Percentiles rank a stretch among this genome's conserved stretches.
phyloP scores from a whole-genome alignment of 2,113 vertebrate genomes.

The Acanthisitta chloris region DNA sequence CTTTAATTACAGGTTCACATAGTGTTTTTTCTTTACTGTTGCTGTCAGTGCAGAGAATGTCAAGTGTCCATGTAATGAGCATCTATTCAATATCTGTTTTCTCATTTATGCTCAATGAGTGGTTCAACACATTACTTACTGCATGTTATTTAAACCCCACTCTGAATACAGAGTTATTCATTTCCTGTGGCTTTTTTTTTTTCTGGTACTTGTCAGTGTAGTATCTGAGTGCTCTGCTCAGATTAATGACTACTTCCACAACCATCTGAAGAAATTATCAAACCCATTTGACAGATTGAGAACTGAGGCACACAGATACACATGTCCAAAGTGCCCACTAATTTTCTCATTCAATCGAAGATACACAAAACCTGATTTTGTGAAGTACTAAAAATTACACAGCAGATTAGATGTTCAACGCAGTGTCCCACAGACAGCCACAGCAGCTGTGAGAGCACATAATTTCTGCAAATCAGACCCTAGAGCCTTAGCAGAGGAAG shows the following conservation, averaged over 20 bases:
- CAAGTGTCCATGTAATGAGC: neutral
- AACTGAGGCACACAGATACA: neutral
- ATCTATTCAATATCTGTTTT: conserved; percentile 14
- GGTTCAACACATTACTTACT: neutral
- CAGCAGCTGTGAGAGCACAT: neutral
- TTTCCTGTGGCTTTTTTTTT: conserved; percentile 23
- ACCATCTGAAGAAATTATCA: conserved; percentile 37
- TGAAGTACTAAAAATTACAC: conserved; percentile 4
- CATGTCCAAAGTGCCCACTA: conserved; percentile 16
- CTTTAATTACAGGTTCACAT: neutral
- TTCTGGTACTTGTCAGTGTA: neutral
- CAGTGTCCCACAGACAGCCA: neutral
- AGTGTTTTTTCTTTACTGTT: neutral
- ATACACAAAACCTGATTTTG: conserved; percentile 16
- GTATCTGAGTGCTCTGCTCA: conserved; percentile 7
- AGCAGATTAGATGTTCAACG: conserved; percentile 39
- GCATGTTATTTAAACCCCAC: neutral
- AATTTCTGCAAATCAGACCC: conserved; percentile 23
- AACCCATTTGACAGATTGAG: neutral
- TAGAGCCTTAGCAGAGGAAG: neutral
- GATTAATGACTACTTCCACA: conserved; percentile 40
- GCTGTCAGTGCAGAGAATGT: neutral
- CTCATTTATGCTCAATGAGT: neutral
- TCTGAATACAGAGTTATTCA: conserved; percentile 9
- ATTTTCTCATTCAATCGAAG: conserved; percentile 51